Evolutionary conservation across 1,140 invertebrate genomes (phyloP), one percentile per base, ranked within the genome.

Genomic region (Drosophila lini): DNA sequence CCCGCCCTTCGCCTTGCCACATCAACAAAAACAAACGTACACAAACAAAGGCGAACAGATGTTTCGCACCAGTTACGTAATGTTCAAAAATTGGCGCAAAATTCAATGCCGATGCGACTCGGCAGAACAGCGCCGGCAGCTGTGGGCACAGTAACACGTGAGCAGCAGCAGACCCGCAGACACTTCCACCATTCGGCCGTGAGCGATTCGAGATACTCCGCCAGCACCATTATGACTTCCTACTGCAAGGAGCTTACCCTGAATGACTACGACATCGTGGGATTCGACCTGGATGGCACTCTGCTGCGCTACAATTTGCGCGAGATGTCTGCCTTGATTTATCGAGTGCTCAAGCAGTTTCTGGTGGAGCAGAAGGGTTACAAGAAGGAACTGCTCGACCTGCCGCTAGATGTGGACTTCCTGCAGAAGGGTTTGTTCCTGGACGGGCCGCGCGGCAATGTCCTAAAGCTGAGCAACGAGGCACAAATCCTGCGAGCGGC

Each of bases 241-340:
- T 73, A 73, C 57, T 61, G 55, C 71, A 92, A 91, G 63, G 73
- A 88, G 19, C 93, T 95, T 40, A 93, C 81, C 55, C 94, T 96
- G 31, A 92, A 84, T 25, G 93, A 96, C 78, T 97, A 97, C 83
- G 96, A 97, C 81, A 96, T 95, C 61, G 94, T 97, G 60, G 96
- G 96, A 10, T 97, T 97, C 89, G 96, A 97, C 92, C 92, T 97
- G 65, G 96, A 97, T 78, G 95, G 96, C 81, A 97, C 96, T 2
- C 74, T 97, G 32, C 92, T 95, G 31, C 93, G 94, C 52, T 97
- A 96, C 71, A 95, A 96, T 75, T 89, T 97, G 4, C 93, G 55
- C 13, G 77, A 88, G 60, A 92, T 95, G 91, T 93, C 95, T 19
- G 90, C 94, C 41, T 83, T 96, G 59, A 94, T 95, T 53, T 97